Evolutionary conservation across 2,797 vertebrate species (phyloP).

Genomic region (Chaetodon trifasciatus): DNA sequence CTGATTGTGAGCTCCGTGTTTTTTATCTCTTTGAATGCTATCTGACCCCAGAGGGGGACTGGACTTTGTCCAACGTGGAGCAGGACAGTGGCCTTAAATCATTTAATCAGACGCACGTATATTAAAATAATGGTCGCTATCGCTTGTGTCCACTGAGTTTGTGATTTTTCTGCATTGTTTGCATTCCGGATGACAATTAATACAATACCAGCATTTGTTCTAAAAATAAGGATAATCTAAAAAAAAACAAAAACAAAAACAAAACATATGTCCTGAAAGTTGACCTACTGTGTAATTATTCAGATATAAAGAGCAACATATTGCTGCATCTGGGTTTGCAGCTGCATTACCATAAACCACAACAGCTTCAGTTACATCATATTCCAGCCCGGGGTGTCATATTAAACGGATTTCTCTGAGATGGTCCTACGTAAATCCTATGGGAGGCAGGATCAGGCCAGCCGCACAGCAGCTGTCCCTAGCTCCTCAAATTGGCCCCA

Average conservation of each 20-base stretch:
- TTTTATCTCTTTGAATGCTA: conserved; percentile 52
- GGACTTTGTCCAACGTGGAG: conserved; percentile 46
- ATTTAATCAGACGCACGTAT: conserved; percentile 22
- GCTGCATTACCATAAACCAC: conserved; percentile 55
- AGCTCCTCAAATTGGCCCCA: conserved; percentile 68
- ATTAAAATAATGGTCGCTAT: conserved; percentile 15
- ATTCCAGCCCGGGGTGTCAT: conserved; percentile 56
- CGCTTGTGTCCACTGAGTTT: conserved; percentile 2
- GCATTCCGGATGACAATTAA: neutral
- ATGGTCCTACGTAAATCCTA: conserved; percentile 67
- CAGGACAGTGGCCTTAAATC: conserved; percentile 47
- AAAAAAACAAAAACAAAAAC: neutral
- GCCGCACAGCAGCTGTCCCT: conserved; percentile 58
- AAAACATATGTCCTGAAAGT: neutral
- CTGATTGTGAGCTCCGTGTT: conserved; percentile 57
- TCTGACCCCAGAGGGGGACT: conserved; percentile 42
- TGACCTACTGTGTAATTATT: conserved; percentile 23
- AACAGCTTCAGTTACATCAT: conserved; percentile 46
- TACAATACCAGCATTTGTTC: neutral
- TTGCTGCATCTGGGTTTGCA: conserved; percentile 22
- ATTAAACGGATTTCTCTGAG: conserved; percentile 73
- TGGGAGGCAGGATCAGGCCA: conserved; percentile 57
- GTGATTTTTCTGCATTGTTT: conserved; percentile 1
- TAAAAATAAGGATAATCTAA: neutral
- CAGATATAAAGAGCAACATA: conserved; percentile 31